These are phyloP conservation scores for Nycticebus coucang DNA, from an alignment of 2,113 vertebrate species.

Conservation along the genomic window DNA sequence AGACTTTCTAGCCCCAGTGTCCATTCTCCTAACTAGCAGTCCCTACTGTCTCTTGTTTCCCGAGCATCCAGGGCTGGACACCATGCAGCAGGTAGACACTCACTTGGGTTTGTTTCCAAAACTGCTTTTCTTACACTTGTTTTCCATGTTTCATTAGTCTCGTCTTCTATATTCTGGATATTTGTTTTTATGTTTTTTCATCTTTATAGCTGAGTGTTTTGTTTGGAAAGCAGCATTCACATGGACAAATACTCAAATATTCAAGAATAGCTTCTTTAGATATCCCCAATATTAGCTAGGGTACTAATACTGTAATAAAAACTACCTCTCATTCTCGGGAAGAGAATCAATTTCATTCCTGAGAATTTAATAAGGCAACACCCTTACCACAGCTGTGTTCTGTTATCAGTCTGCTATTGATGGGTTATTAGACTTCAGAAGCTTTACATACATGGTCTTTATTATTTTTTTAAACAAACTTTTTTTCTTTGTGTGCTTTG, in stretches of 20 bases:
- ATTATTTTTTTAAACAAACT: neutral
- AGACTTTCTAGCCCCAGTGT: too few relatives aligned
- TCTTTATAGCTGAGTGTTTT: neutral
- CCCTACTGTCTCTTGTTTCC: fast-evolving
- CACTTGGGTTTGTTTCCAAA: neutral
- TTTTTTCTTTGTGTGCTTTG: too few relatives aligned
- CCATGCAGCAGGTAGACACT: neutral
- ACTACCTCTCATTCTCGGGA: neutral
- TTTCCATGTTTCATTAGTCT: neutral
- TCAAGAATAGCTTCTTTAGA: neutral
- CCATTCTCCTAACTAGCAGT: fast-evolving
- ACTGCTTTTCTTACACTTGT: neutral
- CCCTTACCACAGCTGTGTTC: neutral
- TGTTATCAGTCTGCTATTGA: neutral
- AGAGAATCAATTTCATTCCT: neutral
- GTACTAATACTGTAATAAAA: neutral
- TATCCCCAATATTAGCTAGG: neutral
- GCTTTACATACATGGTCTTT: neutral
- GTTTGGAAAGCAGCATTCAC: neutral
- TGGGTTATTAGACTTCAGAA: neutral
- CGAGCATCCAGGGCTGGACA: fast-evolving
- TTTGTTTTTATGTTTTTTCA: neutral
- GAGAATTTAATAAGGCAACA: neutral
- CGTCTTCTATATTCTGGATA: neutral
- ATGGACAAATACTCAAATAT: neutral